Evolutionary conservation across 2,888 invertebrate genomes (phyloP).

Genomic region (Rhabditoides inermis): DNA sequence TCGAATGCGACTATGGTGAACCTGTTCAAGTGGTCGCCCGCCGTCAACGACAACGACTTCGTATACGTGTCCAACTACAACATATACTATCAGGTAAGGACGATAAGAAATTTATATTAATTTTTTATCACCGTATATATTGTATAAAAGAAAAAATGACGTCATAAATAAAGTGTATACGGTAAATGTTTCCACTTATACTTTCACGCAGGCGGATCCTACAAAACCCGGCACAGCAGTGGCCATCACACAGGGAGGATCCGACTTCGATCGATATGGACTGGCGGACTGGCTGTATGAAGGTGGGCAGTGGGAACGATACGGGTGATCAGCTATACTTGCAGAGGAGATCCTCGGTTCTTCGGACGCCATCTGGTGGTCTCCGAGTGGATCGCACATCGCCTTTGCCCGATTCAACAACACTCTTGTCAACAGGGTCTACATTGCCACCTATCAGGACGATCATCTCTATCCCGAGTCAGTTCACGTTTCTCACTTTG

Average conservation of each 20-base stretch:
- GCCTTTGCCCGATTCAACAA: constrained; percentile 11
- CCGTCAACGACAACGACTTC: too few relatives aligned
- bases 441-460: constrained; percentile 24
- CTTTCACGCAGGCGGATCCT: too few relatives aligned
- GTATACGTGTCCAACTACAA: constrained; percentile 23
- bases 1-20: too few relatives aligned
- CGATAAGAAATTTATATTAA: too few relatives aligned
- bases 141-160: too few relatives aligned
- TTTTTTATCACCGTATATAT: too few relatives aligned
- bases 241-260: constrained; percentile 20
- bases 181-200: too few relatives aligned
- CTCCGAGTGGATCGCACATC: constrained; percentile 26
- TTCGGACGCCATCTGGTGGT: constrained; percentile 37
- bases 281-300: constrained; percentile 33
- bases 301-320: constrained; percentile 8
- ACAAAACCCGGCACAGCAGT: constrained; percentile 19
- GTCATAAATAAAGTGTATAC: too few relatives aligned
- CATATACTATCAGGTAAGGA: constrained; percentile 33
- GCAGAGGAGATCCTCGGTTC: constrained; percentile 34
- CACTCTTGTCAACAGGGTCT: constrained; percentile 24
- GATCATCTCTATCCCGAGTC: constrained; percentile 25
- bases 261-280: constrained; percentile 22
- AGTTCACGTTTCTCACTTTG: constrained; percentile 1
- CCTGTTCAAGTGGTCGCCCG: not conserved
- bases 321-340: constrained; percentile 2